Conservation (phyloP, 2,888 invertebrate species). For the Timema cristinae region DNA sequence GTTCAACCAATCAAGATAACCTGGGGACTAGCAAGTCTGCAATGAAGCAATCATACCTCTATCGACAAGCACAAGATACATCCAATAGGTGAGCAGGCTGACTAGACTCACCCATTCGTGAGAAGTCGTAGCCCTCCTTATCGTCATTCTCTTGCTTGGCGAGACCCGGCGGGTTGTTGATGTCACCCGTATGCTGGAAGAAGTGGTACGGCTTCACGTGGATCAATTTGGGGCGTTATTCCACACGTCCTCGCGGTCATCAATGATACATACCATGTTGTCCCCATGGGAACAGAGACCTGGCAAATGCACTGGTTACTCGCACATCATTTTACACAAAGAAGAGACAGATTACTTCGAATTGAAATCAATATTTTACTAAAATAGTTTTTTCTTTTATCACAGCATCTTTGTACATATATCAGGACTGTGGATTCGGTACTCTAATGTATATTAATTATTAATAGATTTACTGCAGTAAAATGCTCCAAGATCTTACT, state of each 20-base stretch:
- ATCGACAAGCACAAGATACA: background rate
- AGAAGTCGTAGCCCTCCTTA: constrained; percentile 51
- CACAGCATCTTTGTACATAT: too few species aligned
- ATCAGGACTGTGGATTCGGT: too few species aligned
- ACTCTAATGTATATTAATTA: too few species aligned
- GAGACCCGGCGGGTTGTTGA: constrained; percentile 87
- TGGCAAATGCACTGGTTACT: constrained; percentile 43
- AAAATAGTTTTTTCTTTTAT: too few species aligned
- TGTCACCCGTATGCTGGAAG: constrained; percentile 94
- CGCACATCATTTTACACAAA: too few species aligned
- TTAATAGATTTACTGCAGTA: too few species aligned
- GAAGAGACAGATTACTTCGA: too few species aligned
- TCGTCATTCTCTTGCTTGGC: constrained; percentile 63
- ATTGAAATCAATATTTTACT: too few species aligned
- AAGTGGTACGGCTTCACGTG: constrained; percentile 93
- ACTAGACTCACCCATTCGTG: constrained; percentile 39
- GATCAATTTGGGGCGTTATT: constrained; percentile 90
- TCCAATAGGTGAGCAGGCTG: background rate
- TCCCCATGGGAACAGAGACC: constrained; percentile 98
- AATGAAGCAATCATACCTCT: too few species aligned
- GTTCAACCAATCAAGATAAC: too few species aligned
- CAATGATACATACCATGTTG: constrained; percentile 97
- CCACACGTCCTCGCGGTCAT: constrained; percentile 99
- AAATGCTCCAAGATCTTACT: too few species aligned
- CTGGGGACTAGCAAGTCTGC: too few species aligned